Evolutionary conservation across 2,797 vertebrate species (phyloP), one percentile per base, ranked within the genome.

Genomic region (Denticeps clupeoides): DNA sequence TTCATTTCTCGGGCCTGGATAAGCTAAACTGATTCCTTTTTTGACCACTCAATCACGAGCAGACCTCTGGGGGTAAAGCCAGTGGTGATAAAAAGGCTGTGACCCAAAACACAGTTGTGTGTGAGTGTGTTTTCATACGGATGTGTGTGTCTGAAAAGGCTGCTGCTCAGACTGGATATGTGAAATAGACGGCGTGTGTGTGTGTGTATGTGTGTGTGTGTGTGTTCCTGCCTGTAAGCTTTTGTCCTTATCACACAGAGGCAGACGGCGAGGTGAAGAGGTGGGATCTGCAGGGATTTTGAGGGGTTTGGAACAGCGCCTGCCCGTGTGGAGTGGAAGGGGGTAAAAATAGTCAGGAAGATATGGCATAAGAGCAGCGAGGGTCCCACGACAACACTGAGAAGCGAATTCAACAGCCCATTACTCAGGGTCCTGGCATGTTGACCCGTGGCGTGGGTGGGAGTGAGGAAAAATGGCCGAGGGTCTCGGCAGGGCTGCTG

Each of bases 161-260:
- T 27, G 11, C 44, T 29, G 29, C 28, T 18, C 16, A 27, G 5
- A 18, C 12, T 9, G 55, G 38, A 45, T 7, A 5, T 40, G n/a
- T 28, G 10, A 49, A 19, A 13, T 13, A 45, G 40, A 18, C 11
- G 35, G 16, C 5, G 18, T 38, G 22, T 22, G 37, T 40, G 37
- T 40, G 19, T 7, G 32, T n/a, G n/a, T n/a, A n/a, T n/a, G n/a
- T n/a, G n/a, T n/a, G n/a, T n/a, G n/a, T n/a, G n/a, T n/a, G n/a
- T n/a, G n/a, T n/a, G n/a, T n/a, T n/a, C n/a, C n/a, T n/a, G n/a
- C n/a, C n/a, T n/a, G n/a, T n/a, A n/a, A n/a, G n/a, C n/a, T n/a
- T n/a, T n/a, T n/a, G n/a, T n/a, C n/a, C n/a, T 58, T 64, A 64
- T 65, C 25, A 13, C 41, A 52, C 58, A 60, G 72, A 70, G 56